These are phyloP conservation scores for Aphodius granarius DNA, from an alignment of 2,888 invertebrate species.

Conservation along the genomic window DNA sequence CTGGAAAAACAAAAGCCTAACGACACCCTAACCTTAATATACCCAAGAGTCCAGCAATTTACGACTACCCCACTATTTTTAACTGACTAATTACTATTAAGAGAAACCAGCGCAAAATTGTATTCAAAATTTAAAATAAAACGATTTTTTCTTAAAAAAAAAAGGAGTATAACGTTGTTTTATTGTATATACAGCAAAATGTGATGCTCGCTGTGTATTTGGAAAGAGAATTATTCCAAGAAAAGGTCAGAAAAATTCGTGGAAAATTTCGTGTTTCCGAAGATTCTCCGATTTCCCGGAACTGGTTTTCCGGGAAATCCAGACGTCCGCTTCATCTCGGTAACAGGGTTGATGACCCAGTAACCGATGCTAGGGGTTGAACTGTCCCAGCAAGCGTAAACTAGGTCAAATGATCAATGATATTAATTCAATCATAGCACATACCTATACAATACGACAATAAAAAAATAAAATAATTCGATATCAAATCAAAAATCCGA, in stretches of 20 bases:
- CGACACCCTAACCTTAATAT: not conserved
- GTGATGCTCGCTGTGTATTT: not conserved
- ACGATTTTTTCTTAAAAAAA: not conserved
- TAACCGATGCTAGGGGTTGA: conserved; percentile 25
- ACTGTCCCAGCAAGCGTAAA: conserved; percentile 5
- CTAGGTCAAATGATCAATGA: conserved; percentile 25
- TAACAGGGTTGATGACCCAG: conserved; percentile 31
- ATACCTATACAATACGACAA: not conserved
- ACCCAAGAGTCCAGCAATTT: not conserved
- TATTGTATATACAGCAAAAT: not conserved
- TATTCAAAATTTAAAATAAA: not conserved
- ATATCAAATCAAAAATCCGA: no score
- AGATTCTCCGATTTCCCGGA: not conserved
- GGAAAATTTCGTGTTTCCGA: not conserved
- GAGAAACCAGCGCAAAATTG: no score
- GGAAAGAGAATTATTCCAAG: not conserved
- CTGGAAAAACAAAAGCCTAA: not conserved
- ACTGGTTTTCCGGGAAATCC: not conserved
- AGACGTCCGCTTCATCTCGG: not conserved
- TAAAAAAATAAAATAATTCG: not conserved
- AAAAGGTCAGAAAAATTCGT: not conserved
- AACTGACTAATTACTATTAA: no score
- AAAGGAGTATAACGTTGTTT: not conserved
- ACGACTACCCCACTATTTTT: not conserved
- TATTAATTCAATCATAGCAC: not conserved